Base-by-base conservation (phyloP, 2,888 invertebrate genomes). In the Monoplex corrugatus region DNA sequence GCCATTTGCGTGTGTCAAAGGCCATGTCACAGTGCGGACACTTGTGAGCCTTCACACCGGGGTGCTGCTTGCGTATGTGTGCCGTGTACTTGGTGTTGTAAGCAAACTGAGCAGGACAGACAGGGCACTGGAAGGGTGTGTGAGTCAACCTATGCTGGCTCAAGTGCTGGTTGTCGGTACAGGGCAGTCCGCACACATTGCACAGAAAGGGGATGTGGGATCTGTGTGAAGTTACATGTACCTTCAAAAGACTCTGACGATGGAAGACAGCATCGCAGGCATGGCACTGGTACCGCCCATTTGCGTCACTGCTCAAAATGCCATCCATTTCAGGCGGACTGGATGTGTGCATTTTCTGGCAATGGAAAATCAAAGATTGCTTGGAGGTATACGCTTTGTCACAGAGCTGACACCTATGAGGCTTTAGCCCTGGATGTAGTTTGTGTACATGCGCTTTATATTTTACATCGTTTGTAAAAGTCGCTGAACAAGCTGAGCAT, bases 71-170 rank as follows among this genome's bases (percentile, higher is more conserved):
- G 19, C 68, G 68, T n/a, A 68, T 68, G 68, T 68, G 68, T 28
- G 68, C n/a, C 68, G 28, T 68, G n/a, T 68, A 68, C n/a, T 68
- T 68, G 68, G 68, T 68, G 68, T 68, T 68, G 68, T 68, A n/a
- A 68, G 68, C 68, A n/a, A 68, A 68, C 68, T 28, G 23, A n/a
- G 68, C 28, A 13, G 6, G 6, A n/a, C 68, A 68, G 1, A 68
- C 68, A 6, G n/a, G n/a, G n/a, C 68, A 68, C 68, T 68, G 68
- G 68, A 68, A 68, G 23, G 68, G 68, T 28, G 68, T 28, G n/a
- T 68, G 68, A n/a, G 68, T 68, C 68, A 68, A 0, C 68, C 6
- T 0, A n/a, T 68, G 68, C n/a, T 6, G 28, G 68, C 28, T 68
- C n/a, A 2, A 68, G 28, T 68, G 28, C n/a, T 68, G 6, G 23